Evolutionary conservation across 2,113 vertebrate genomes (phyloP).

Genomic region (Ptilorrhoa leucosticta): DNA sequence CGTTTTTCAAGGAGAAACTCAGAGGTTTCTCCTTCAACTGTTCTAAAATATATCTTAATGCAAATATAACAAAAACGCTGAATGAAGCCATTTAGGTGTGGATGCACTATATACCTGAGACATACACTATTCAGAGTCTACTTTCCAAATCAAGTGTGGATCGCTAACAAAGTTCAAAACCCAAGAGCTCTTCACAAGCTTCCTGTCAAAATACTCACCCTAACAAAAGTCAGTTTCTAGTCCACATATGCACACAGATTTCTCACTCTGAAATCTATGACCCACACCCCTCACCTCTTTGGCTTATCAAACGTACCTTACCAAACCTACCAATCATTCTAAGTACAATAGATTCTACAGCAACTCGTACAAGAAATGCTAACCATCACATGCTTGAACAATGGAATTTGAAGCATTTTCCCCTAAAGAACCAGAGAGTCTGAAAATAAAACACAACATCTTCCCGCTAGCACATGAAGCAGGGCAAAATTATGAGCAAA

Average conservation of each 20-base stretch:
- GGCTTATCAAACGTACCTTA: neutral
- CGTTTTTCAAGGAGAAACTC: neutral
- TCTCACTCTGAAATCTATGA: neutral
- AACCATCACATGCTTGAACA: neutral
- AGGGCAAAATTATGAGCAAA: neutral
- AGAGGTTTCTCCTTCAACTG: neutral
- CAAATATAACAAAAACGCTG: neutral
- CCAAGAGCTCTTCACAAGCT: neutral
- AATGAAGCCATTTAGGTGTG: neutral
- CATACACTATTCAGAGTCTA: neutral
- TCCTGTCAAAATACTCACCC: neutral
- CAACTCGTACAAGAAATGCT: neutral
- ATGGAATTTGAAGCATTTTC: neutral
- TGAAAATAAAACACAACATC: neutral
- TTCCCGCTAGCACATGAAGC: neutral
- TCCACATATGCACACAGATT: neutral
- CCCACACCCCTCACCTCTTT: neutral
- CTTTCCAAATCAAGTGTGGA: neutral
- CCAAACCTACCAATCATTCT: neutral
- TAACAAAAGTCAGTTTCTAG: neutral
- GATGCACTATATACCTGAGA: neutral
- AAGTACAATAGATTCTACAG: neutral
- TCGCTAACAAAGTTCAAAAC: neutral
- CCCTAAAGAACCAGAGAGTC: neutral
- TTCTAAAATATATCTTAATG: neutral